Evolutionary conservation across 2,797 vertebrate genomes (phyloP).

Genomic region (Molothrus aeneus): DNA sequence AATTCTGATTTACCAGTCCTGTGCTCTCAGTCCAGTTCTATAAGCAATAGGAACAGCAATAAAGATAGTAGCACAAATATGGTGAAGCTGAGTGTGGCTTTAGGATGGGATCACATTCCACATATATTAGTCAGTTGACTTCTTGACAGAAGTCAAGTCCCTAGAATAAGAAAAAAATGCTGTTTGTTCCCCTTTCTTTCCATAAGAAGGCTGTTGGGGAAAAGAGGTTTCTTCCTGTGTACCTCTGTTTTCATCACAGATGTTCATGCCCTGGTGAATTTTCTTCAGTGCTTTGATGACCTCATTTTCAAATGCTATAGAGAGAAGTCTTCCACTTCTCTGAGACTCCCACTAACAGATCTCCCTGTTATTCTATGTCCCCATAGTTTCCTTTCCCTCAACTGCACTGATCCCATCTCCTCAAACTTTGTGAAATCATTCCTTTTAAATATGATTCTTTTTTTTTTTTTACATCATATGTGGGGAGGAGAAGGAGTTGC

Average conservation of each 20-base stretch:
- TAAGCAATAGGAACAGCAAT: background rate
- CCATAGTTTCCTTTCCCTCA: background rate
- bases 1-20: background rate
- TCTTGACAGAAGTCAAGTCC: background rate
- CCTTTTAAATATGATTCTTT: background rate
- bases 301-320: background rate
- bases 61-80: background rate
- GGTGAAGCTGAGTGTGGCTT: background rate
- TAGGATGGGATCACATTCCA: background rate
- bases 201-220: background rate
- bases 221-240: background rate
- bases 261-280: background rate
- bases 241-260: background rate
- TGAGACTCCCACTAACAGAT: background rate
- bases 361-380: background rate
- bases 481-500: background rate
- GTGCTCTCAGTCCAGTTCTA: background rate
- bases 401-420: background rate
- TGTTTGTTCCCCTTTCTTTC: background rate
- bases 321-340: background rate
- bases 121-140: background rate
- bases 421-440: background rate
- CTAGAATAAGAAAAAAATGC: background rate
- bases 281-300: background rate
- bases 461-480: background rate